phyloP scores from a whole-genome alignment of 2,888 invertebrate genomes.

The Abrostola tripartita region DNA sequence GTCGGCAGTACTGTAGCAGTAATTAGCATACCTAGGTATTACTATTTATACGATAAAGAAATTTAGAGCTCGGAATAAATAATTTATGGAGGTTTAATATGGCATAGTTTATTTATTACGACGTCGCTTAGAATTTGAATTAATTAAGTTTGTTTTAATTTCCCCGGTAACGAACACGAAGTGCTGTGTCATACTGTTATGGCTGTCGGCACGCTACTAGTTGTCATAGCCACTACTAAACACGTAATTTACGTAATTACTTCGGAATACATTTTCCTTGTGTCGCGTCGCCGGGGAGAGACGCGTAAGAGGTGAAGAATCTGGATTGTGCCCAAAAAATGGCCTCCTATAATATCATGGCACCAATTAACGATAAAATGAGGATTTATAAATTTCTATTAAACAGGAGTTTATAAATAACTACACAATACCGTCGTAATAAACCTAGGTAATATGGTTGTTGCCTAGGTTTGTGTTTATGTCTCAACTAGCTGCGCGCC shows the following conservation, averaged over 20 bases:
- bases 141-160: conserved; percentile 45
- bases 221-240: conserved; percentile 14
- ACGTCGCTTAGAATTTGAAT: conserved; percentile 42
- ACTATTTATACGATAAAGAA: conserved; percentile 50
- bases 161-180: conserved; percentile 20
- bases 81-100: conserved; percentile 41
- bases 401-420: too few relatives aligned
- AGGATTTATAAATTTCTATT: too few relatives aligned
- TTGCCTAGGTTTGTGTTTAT: too few relatives aligned
- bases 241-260: conserved; percentile 9
- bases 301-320: too few relatives aligned
- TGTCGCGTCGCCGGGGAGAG: too few relatives aligned
- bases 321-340: too few relatives aligned
- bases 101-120: conserved; percentile 52
- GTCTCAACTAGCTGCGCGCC: too few relatives aligned
- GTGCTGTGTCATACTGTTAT: conserved; percentile 18
- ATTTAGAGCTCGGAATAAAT: conserved; percentile 52
- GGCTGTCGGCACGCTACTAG: conserved; percentile 34
- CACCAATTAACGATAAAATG: too few relatives aligned
- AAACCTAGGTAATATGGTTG: too few relatives aligned
- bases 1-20: conserved; percentile 35
- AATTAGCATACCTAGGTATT: conserved; percentile 43
- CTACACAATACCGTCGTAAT: too few relatives aligned
- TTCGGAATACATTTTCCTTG: not conserved
- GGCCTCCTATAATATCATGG: too few relatives aligned